Conservation (phyloP, 2,888 invertebrate genomes). For the Chrysolina haemoptera region DNA sequence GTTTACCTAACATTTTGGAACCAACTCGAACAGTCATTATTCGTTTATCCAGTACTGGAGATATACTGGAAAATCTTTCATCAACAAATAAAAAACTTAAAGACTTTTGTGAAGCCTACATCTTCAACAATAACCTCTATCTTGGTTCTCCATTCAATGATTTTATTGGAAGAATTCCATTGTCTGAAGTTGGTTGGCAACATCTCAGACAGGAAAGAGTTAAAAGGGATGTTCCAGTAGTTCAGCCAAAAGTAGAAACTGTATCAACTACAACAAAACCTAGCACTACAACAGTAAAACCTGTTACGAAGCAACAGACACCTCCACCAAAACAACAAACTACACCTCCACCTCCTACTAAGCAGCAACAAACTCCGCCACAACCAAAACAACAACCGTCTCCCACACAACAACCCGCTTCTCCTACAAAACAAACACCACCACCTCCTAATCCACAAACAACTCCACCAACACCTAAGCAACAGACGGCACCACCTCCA, state of each 20-base stretch:
- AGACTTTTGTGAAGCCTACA: constrained; percentile 78
- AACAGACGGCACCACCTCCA: constrained; percentile 41
- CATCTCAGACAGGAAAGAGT: constrained; percentile 52
- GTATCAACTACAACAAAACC: constrained; percentile 48
- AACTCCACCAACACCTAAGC: constrained; percentile 29
- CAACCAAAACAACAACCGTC: constrained; percentile 53
- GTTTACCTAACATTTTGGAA: constrained; percentile 56
- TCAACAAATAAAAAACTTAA: constrained; percentile 73
- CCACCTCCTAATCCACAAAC: constrained; percentile 17
- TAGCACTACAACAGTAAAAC: constrained; percentile 47
- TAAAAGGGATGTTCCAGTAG: constrained; percentile 39
- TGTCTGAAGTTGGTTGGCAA: constrained; percentile 70
- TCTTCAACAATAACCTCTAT: constrained; percentile 77
- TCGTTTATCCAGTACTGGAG: constrained; percentile 81
- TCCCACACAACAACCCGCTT: constrained; percentile 42
- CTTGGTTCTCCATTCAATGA: constrained; percentile 80
- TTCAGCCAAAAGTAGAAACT: constrained; percentile 14
- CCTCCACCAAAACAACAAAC: constrained; percentile 46
- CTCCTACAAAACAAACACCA: constrained; percentile 32
- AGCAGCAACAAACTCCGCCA: constrained; percentile 45
- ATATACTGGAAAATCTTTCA: constrained; percentile 79
- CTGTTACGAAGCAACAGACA: constrained; percentile 45
- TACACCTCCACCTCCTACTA: constrained; percentile 46
- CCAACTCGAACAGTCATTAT: constrained; percentile 74
- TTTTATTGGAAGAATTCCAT: constrained; percentile 77